Evolutionary conservation across 2,797 vertebrate species (phyloP).

Genomic region (Darevskia nairensis): DNA sequence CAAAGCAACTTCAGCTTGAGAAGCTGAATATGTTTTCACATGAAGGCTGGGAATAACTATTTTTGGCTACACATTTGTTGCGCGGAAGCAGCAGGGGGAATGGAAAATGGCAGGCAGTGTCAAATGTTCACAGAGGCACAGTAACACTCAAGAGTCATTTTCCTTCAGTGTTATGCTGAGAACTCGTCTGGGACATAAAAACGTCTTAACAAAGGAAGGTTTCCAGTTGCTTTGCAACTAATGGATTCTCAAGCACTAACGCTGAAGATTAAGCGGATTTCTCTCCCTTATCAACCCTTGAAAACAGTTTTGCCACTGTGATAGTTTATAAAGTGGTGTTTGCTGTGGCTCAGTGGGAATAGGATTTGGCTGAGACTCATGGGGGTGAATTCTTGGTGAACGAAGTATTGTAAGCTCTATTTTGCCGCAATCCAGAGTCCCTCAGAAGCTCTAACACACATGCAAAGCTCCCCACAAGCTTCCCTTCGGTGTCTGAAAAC

Average conservation of each 20-base stretch:
- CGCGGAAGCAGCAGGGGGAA: not conserved
- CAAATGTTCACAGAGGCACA: not conserved
- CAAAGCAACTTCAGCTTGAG: not conserved
- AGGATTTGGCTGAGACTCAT: not conserved
- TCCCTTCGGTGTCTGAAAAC: too few species aligned
- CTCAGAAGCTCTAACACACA: not conserved
- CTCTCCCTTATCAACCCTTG: not conserved
- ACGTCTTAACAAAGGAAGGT: not conserved
- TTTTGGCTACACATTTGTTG: conserved; percentile 1
- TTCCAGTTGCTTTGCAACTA: not conserved
- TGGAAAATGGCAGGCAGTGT: not conserved
- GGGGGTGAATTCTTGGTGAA: not conserved
- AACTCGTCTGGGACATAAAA: not conserved
- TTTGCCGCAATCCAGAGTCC: not conserved
- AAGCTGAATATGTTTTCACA: not conserved
- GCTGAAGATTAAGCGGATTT: not conserved
- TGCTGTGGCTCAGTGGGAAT: not conserved
- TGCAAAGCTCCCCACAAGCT: too few species aligned
- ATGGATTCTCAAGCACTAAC: not conserved
- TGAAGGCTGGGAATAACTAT: not conserved
- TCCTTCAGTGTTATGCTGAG: not conserved
- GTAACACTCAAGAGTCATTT: not conserved
- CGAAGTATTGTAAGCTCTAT: not conserved
- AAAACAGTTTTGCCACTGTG: not conserved
- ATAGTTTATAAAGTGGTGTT: not conserved